Percentiles rank a stretch among this genome's conserved stretches.
phyloP scores from a whole-genome alignment of 2,113 vertebrate genomes.

The Lates calcarifer region DNA sequence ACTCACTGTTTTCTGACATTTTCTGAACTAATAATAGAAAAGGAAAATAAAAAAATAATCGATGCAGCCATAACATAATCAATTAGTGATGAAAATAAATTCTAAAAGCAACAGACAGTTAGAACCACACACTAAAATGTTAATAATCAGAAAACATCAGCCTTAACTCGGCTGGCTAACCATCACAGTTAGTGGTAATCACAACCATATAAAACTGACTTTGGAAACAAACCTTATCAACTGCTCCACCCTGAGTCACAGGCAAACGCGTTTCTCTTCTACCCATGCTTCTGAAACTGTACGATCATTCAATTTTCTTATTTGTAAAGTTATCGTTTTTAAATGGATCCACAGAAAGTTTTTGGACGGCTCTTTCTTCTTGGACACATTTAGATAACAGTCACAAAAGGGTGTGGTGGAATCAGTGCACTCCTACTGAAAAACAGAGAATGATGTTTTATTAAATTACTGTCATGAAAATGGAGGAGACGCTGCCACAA shows the following conservation, averaged over 20 bases:
- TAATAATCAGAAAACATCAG: background rate
- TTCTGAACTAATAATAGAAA: background rate
- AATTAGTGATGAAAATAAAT: no score
- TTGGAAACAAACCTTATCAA: conserved; percentile 12
- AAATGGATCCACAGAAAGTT: background rate
- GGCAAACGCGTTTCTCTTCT: background rate
- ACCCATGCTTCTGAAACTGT: background rate
- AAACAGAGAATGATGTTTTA: conserved; percentile 39
- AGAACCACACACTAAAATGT: background rate
- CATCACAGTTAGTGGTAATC: background rate
- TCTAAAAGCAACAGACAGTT: background rate
- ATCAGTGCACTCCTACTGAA: conserved; percentile 3
- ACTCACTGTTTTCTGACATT: background rate
- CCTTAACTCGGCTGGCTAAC: background rate
- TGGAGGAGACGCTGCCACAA: conserved; percentile 25
- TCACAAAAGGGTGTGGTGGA: conserved; percentile 39
- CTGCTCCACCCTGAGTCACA: background rate
- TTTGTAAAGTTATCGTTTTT: background rate
- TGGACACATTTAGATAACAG: conserved; percentile 9
- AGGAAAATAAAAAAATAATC: no score
- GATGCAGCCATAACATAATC: no score
- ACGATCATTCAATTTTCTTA: background rate
- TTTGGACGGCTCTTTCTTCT: background rate
- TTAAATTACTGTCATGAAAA: conserved; percentile 49
- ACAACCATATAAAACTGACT: background rate